Percentiles rank a stretch among this genome's conserved stretches.
These are phyloP conservation scores for Agrochola litura DNA, from an alignment of 2,888 invertebrate species.

Conservation along the genomic window DNA sequence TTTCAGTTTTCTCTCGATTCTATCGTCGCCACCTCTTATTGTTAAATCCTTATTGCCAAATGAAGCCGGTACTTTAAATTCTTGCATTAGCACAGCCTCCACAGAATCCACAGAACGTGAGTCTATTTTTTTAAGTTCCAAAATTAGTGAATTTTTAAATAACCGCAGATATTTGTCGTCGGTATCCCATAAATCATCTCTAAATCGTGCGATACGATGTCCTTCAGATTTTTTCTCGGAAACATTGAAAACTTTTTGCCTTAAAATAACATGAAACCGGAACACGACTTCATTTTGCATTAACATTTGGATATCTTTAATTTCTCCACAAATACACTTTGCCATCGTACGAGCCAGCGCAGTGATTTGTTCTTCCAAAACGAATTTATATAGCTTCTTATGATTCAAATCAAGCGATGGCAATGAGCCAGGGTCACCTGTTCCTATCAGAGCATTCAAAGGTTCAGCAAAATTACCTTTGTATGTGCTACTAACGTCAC, in stretches of 20 bases:
- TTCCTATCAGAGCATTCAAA: conserved; percentile 7
- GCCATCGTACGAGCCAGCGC: conserved; percentile 18
- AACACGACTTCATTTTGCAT: conserved; percentile 44
- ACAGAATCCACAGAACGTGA: too few species aligned
- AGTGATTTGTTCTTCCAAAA: conserved; percentile 30
- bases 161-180: neutral
- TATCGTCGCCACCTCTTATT: conserved; percentile 17
- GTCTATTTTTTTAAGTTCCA: neutral
- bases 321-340: conserved; percentile 14
- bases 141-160: conserved; percentile 14
- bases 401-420: conserved; percentile 6
- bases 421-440: conserved; percentile 13
- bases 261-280: conserved; percentile 53
- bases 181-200: conserved; percentile 15
- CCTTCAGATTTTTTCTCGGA: conserved; percentile 27
- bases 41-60: conserved; percentile 57
- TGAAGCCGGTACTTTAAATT: conserved; percentile 36
- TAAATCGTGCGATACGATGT: conserved; percentile 33
- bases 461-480: neutral
- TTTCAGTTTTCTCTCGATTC: conserved; percentile 26
- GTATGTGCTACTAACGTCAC: neutral
- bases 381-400: conserved; percentile 11
- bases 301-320: conserved; percentile 12
- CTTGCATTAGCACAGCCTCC: neutral
- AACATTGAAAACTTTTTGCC: conserved; percentile 35